Evolutionary conservation across 2,113 vertebrate genomes (phyloP), one percentile per base, ranked within the genome.

Genomic region (Ancistrus triradiatus): DNA sequence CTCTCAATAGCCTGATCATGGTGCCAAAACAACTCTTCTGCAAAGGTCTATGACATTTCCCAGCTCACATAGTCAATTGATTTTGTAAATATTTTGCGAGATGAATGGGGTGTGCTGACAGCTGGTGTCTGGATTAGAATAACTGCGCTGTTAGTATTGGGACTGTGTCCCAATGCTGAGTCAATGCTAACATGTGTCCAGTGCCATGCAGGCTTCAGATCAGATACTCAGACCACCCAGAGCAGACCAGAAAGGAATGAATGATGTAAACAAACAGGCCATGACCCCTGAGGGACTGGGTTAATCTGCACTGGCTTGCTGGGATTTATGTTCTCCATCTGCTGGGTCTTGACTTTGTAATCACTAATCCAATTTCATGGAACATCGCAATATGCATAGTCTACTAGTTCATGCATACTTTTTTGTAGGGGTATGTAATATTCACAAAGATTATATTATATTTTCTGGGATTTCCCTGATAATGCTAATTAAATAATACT

Each of bases 91-190:
- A 52, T 9, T 1, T 4, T 15, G 22, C 46, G 13, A 24, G 21
- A 43, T 3, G 7, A 48, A 53, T 28, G 24, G 19, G 25, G 24
- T 33, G 50, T 14, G 8, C 38, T 33, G 38, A 33, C 14, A 33
- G 40, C 21, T 2, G 10, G 19, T 18, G 15, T 17, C 27, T 56
- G 5, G 13, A 57, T 19, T 17, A 31, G 53, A 51, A 58, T 40
- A 28, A 33, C 31, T 21, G 4, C 11, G 6, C 22, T 33, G 18
- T 47, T 35, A 24, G 43, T 53, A 53, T n/a, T 65, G 27, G 49
- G 40, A 55, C 24, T 33, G 33, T 48, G 19, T 66, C 55, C 55
- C 24, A 27, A 17, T n/a, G 18, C 56, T 55, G n/a, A 71, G 31
- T 60, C 25, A 71, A 24, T 6, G 33, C 46, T 4, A n/a, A 1